Conservation (phyloP, 2,888 invertebrate species). For the Cremastinae sp. region DNA sequence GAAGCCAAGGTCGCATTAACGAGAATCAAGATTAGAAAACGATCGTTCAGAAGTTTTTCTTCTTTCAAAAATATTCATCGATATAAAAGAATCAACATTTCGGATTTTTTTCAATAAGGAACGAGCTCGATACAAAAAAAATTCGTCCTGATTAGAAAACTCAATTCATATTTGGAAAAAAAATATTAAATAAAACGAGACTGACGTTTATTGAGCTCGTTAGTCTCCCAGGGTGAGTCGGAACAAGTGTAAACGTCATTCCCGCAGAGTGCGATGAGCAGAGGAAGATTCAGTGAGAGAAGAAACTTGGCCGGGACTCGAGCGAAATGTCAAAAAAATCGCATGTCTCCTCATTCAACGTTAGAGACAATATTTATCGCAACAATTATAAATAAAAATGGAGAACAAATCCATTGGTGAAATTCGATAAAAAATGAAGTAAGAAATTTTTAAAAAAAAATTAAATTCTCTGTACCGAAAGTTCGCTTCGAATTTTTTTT, state of each 20-base stretch:
- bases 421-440: too few species aligned
- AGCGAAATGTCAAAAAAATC: slow-evolving; percentile 3
- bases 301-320: neutral
- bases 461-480: too few species aligned
- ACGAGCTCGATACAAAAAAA: neutral
- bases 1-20: slow-evolving; percentile 31
- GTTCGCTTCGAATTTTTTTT: too few species aligned
- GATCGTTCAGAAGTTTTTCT: slow-evolving; percentile 10
- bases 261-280: neutral
- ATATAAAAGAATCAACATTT: too few species aligned
- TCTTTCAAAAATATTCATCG: too few species aligned
- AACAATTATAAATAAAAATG: neutral
- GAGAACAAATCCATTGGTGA: too few species aligned
- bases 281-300: slow-evolving; percentile 33
- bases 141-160: neutral
- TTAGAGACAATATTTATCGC: slow-evolving; percentile 4
- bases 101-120: neutral
- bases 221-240: slow-evolving; percentile 37
- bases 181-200: slow-evolving; percentile 19
- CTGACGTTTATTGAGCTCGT: slow-evolving; percentile 47
- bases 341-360: slow-evolving; percentile 1
- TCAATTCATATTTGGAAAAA: slow-evolving; percentile 5
- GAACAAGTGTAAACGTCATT: slow-evolving; percentile 36
- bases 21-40: slow-evolving; percentile 55
- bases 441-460: too few species aligned